Evolutionary conservation across 2,888 invertebrate genomes (phyloP), one percentile per base, ranked within the genome.

Genomic region (Trachelus tabidus): DNA sequence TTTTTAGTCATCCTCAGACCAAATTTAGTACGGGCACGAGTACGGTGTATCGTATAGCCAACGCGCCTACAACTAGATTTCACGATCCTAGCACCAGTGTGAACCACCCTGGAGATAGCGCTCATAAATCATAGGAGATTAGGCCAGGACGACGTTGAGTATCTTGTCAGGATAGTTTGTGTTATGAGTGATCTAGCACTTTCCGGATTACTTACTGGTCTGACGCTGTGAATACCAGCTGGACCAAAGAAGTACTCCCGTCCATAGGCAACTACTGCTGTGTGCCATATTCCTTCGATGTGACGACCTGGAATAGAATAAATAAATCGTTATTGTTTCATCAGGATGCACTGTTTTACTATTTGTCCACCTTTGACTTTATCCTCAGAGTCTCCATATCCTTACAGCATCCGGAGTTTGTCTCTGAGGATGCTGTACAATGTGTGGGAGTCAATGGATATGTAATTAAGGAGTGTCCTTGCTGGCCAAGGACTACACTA

Each of bases 211-310:
- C 96, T 94, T 92, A 97, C 98, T 85, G 97, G 97, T 83, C 94
- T 92, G 89, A 96, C 95, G 89, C 94, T 95, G 90, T 95, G 95
- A 86, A 98, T 95, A 79, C 98, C 98, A 75, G 92, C 93, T 69
- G 95, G 95, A 33, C 98, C 97, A 92, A 95, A 98, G 93, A 96
- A 98, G 92, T 96, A 97, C 92, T 98, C 98, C 83, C 95, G 93
- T 75, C 95, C 96, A 92, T 95, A 97, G 30, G 95, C 97, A 82
- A 98, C 96, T 81, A 98, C 93, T n/a, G 95, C 94, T n/a, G 98
- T 98, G 92, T 98, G 98, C 98, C 98, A 98, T 87, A 98, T 95
- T 78, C 98, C 98, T 88, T 98, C 97, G 82, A 98, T 93, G 87
- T 95, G 95, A 86, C 95, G 95, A 73, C 97, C 98, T 98, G 92